Evolutionary conservation across 2,113 vertebrate genomes (phyloP), one percentile per base, ranked within the genome.

Genomic region (Xiphias gladius): DNA sequence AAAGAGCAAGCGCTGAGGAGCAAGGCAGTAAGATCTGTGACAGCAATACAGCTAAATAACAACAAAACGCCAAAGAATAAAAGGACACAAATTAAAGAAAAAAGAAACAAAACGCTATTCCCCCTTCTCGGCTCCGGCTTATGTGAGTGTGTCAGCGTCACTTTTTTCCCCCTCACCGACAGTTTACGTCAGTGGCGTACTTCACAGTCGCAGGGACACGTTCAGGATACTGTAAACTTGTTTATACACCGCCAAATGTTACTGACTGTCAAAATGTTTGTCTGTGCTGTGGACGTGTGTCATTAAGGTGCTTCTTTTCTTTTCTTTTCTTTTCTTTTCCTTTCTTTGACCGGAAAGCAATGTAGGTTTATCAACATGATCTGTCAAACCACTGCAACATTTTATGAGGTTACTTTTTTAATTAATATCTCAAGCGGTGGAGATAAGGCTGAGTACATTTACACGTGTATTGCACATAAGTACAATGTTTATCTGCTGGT

Each of bases 51-150:
- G 66, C 65, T 35, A 71, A 77, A 80, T 13, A 46, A 82, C 63
- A 87, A 77, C 73, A 64, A 85, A 90, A 81, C 12, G 26, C 43
- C 61, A 90, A 92, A 89, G 65, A 87, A 91, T 88, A 93, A 89
- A 93, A 85, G 32, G 66, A 87, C 50, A 84, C 39, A 93, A 94
- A 91, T 86, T 71, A 91, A 91, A 89, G 77, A 82, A 93, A 87
- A 84, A 93, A 93, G 52, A 93, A 93, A 93, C 65, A 92, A 93
- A 93, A 93, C 83, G 85, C 87, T 83, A 86, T 90, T 92, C 77
- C 89, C 82, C 80, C 82, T 80, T 89, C 79, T 84, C 76, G 64
- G 87, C 88, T 92, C 82, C 76, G 91, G 63, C 66, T 41, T 70
- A 52, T 85, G 78, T 80, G 80, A 75, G 81, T 69, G 80, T 84